phyloP scores from a whole-genome alignment of 1,140 invertebrate genomes.

The Lordiphosa stackelbergi region DNA sequence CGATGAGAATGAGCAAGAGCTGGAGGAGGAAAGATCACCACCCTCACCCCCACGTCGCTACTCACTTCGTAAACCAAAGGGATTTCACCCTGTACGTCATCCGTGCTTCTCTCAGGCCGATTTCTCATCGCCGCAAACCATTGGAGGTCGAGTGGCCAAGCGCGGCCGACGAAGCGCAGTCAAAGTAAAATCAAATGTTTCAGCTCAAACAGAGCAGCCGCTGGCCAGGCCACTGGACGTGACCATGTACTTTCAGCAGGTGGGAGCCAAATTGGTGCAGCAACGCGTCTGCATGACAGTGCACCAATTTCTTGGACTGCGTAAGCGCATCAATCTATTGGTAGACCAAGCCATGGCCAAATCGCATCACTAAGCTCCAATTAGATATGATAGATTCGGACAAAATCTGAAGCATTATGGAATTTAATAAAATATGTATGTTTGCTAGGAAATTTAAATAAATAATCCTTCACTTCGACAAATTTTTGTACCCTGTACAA shows the following conservation, averaged over 20 bases:
- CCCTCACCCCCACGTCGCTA: neutral
- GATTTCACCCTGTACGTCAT: neutral
- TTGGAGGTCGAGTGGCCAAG: conserved; percentile 26
- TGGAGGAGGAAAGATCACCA: neutral
- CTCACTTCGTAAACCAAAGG: conserved; percentile 1
- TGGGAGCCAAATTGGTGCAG: conserved; percentile 4
- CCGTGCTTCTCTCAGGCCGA: neutral
- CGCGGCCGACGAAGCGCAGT: conserved; percentile 1
- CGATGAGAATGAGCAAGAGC: neutral
- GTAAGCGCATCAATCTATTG: conserved; percentile 14
- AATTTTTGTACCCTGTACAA: no score
- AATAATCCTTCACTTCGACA: no score
- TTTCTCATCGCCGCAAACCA: neutral
- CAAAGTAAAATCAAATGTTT: neutral
- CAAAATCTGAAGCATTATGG: no score
- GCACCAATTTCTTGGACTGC: conserved; percentile 4
- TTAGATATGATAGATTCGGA: no score
- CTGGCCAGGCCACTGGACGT: conserved; percentile 3
- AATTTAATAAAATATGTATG: no score
- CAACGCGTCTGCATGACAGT: conserved; percentile 7
- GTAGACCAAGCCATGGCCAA: conserved; percentile 8
- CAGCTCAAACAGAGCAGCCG: no score
- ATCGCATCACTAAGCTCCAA: no score
- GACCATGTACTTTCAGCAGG: conserved; percentile 11
- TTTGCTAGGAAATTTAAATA: no score